A percentile compares a stretch with the other conserved stretches of the same genome.
These are phyloP conservation scores for Acanthochromis polyacanthus DNA, from an alignment of 2,113 vertebrate genomes.

Conservation along the genomic window DNA sequence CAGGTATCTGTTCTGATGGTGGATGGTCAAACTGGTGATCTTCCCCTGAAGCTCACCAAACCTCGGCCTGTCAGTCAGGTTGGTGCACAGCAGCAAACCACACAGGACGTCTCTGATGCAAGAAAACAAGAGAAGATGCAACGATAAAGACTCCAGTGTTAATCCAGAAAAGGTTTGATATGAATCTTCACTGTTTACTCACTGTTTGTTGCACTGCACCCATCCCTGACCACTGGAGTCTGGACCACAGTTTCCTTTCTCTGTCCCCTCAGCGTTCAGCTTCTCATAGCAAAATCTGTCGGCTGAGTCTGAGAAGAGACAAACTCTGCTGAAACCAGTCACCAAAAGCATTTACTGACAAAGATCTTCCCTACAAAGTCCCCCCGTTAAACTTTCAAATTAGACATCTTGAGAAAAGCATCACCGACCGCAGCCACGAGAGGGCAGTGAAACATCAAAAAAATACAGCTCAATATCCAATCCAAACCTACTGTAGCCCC, in stretches of 20 bases:
- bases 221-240: conserved; percentile 87
- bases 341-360: not conserved
- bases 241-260: conserved; percentile 95
- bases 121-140: not conserved
- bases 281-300: conserved; percentile 98
- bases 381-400: not conserved
- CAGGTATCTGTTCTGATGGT: conserved; percentile 95
- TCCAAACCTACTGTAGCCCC: conserved; percentile 91
- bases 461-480: not conserved
- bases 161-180: not conserved
- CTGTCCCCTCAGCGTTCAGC: conserved; percentile 94
- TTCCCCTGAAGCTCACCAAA: conserved; percentile 92
- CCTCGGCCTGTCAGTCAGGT: conserved; percentile 89
- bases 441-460: not conserved
- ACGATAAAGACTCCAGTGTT: not conserved
- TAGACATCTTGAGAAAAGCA: not conserved
- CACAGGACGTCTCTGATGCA: conserved; percentile 94
- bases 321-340: not conserved
- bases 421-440: not conserved
- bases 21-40: conserved; percentile 92
- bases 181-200: conserved; percentile 73
- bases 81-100: conserved; percentile 94
- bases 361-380: not conserved
- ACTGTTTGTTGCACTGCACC: conserved; percentile 97
- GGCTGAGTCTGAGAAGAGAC: conserved; percentile 85